Percentiles rank a stretch among this genome's conserved stretches.
These are phyloP conservation scores for Rhodophaea formosa DNA, from an alignment of 2,888 invertebrate genomes.

Conservation along the genomic window DNA sequence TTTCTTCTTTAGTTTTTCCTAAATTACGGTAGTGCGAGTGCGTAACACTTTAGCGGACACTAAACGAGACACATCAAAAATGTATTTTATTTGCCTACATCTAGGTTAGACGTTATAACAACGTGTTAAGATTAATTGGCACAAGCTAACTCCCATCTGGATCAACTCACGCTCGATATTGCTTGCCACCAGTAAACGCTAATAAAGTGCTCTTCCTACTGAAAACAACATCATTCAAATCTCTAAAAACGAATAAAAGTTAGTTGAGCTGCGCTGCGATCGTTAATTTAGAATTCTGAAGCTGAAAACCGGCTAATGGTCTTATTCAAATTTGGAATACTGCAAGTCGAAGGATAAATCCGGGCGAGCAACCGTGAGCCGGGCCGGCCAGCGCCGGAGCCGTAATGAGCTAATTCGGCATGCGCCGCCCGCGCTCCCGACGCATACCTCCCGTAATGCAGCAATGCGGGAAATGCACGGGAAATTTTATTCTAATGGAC, in stretches of 20 bases:
- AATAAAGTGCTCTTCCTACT: too few relatives aligned
- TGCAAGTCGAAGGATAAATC: conserved; percentile 55
- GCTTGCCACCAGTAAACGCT: too few relatives aligned
- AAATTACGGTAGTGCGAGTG: too few relatives aligned
- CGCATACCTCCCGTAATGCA: conserved; percentile 39
- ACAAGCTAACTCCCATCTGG: too few relatives aligned
- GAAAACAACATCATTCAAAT: neutral
- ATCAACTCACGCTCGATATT: too few relatives aligned
- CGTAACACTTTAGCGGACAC: too few relatives aligned
- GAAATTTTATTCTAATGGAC: conserved; percentile 29
- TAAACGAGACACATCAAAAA: too few relatives aligned
- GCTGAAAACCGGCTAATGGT: conserved; percentile 51
- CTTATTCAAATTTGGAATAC: conserved; percentile 59
- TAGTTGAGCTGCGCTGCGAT: conserved; percentile 19
- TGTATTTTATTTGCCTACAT: too few relatives aligned
- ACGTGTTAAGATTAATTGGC: too few relatives aligned
- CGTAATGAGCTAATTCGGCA: conserved; percentile 69
- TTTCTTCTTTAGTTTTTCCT: too few relatives aligned
- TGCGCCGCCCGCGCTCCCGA: conserved; percentile 38
- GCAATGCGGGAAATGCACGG: conserved; percentile 44
- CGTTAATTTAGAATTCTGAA: conserved; percentile 39
- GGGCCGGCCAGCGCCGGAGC: conserved; percentile 32
- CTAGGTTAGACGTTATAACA: too few relatives aligned
- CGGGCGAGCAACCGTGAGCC: conserved; percentile 29
- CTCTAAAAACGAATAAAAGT: neutral